These are phyloP conservation scores for Philaethria dido DNA, from an alignment of 2,888 invertebrate genomes.

Conservation along the genomic window DNA sequence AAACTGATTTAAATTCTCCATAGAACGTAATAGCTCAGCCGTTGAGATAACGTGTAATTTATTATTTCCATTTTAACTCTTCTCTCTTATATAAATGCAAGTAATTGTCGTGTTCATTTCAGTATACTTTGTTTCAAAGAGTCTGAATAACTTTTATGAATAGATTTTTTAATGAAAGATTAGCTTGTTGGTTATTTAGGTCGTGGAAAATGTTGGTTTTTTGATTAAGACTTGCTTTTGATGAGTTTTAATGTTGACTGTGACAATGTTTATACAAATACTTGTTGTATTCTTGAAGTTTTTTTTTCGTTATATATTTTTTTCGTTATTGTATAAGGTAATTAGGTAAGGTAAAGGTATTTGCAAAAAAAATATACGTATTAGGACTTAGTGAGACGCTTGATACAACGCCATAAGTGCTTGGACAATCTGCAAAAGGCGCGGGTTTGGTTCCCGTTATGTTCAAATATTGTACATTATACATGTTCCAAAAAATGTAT, in stretches of 20 bases:
- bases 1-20: slow-evolving; percentile 81
- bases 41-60: slow-evolving; percentile 46
- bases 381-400: too few species aligned
- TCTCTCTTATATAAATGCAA: slow-evolving; percentile 4
- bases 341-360: too few species aligned
- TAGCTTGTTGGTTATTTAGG: slow-evolving; percentile 15
- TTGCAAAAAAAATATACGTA: too few species aligned
- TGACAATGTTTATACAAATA: slow-evolving; percentile 5
- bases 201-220: not conserved
- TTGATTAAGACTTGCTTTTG: slow-evolving; percentile 11
- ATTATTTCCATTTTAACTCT: slow-evolving; percentile 36
- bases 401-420: too few species aligned
- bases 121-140: slow-evolving; percentile 10
- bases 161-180: slow-evolving; percentile 24
- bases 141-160: slow-evolving; percentile 4
- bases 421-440: too few species aligned
- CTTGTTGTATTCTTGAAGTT: not conserved
- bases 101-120: slow-evolving; percentile 20
- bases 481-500: too few species aligned
- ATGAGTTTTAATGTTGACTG: not conserved
- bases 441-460: too few species aligned
- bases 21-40: slow-evolving; percentile 58
- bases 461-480: too few species aligned
- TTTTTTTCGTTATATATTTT: not conserved
- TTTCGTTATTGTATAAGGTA: too few species aligned